A percentile compares a stretch with the other conserved stretches of the same genome.
These are phyloP conservation scores for Spermophilus dauricus DNA, from an alignment of 2,113 vertebrate species.

Conservation along the genomic window DNA sequence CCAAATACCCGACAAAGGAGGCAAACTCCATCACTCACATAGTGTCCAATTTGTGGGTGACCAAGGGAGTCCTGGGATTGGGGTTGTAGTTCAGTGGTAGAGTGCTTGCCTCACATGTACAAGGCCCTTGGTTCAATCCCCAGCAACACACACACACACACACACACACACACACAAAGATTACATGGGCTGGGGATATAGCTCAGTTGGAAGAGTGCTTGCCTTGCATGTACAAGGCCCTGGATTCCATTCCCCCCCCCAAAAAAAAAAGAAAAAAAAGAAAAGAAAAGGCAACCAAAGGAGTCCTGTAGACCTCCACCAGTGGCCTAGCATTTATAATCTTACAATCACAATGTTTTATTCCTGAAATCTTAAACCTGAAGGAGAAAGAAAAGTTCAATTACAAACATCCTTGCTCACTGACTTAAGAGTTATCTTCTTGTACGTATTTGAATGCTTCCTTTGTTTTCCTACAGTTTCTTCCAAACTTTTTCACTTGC, in stretches of 20 bases:
- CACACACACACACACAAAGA: no score
- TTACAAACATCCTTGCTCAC: neutral
- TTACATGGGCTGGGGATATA: no score
- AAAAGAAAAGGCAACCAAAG: neutral
- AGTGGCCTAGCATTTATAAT: neutral
- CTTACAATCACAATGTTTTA: neutral
- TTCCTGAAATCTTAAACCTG: constrained; percentile 5
- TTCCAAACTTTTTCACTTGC: neutral
- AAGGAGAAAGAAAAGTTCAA: neutral
- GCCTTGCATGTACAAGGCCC: no score
- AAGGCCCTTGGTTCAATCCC: no score
- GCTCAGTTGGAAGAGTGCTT: no score
- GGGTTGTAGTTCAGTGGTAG: no score
- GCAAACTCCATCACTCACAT: neutral
- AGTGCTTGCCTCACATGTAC: no score
- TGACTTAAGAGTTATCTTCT: neutral
- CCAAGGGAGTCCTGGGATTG: neutral
- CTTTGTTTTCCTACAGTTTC: neutral
- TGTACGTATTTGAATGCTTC: neutral
- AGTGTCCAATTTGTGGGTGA: neutral
- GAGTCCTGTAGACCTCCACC: neutral
- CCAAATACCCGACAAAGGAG: neutral
- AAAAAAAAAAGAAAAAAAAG: no score
- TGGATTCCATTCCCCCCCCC: no score
- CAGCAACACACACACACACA: no score